Conservation (phyloP, 2,888 invertebrate genomes). For the Caenorhabditis imperialis region DNA sequence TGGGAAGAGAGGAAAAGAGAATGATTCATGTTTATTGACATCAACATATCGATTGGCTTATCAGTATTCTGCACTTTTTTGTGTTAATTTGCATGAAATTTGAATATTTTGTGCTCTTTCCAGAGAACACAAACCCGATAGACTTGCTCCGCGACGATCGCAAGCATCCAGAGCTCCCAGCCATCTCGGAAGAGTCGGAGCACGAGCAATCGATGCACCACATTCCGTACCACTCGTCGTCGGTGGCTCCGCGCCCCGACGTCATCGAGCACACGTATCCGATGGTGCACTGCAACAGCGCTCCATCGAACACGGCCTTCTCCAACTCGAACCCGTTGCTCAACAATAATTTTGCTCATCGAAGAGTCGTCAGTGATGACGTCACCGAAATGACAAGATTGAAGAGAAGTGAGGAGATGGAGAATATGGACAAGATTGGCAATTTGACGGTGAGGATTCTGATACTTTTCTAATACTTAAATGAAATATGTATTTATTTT, state of each 20-base stretch:
- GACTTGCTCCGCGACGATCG: conserved; percentile 38
- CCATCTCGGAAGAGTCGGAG: conserved; percentile 50
- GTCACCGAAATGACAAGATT: conserved; percentile 31
- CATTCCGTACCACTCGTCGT: conserved; percentile 20
- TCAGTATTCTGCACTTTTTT: too few species aligned
- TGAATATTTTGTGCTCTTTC: conserved; percentile 4
- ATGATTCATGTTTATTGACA: too few species aligned
- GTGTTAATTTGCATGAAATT: too few species aligned
- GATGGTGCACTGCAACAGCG: conserved; percentile 55
- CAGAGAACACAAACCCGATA: conserved; percentile 49
- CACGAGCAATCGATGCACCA: conserved; percentile 49
- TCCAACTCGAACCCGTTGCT: not conserved
- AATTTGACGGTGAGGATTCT: conserved; percentile 6
- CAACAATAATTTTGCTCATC: conserved; percentile 40
- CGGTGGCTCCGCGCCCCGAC: conserved; percentile 26
- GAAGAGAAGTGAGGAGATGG: conserved; percentile 53
- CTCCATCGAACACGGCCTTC: conserved; percentile 36
- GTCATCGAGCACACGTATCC: conserved; percentile 49
- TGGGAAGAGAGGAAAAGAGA: too few species aligned
- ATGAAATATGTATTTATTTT: not conserved
- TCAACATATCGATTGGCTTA: too few species aligned
- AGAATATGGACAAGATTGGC: conserved; percentile 48
- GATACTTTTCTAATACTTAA: too few species aligned
- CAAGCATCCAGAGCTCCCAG: conserved; percentile 46
- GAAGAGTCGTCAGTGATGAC: conserved; percentile 52